A percentile compares a stretch with the other conserved stretches of the same genome.
phyloP scores from a whole-genome alignment of 2,113 vertebrate genomes.

The Columba janthina region DNA sequence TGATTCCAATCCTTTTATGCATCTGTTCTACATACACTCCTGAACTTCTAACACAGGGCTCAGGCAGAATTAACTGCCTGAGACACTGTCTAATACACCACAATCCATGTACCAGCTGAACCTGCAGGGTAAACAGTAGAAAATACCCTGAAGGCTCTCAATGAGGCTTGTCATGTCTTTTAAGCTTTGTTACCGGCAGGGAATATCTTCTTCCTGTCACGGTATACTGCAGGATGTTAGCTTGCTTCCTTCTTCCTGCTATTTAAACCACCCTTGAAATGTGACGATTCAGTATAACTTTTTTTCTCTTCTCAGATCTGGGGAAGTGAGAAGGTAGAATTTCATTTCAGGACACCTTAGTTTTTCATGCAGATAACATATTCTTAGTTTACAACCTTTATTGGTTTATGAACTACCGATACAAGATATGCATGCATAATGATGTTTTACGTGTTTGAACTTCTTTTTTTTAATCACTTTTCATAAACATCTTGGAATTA shows the following conservation, averaged over 20 bases:
- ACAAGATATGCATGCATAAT: neutral
- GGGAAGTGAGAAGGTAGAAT: neutral
- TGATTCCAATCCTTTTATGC: neutral
- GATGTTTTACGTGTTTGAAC: neutral
- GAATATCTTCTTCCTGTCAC: neutral
- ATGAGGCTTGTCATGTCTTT: neutral
- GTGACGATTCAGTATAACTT: neutral
- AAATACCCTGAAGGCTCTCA: neutral
- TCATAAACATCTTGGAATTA: neutral
- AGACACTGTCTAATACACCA: neutral
- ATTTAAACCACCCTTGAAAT: neutral
- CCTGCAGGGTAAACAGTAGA: neutral
- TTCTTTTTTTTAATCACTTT: neutral
- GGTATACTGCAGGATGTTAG: neutral
- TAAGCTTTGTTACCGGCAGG: neutral
- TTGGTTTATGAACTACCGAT: neutral
- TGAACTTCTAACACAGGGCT: neutral
- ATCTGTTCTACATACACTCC: neutral
- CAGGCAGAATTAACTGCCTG: neutral
- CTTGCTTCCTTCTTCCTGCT: neutral
- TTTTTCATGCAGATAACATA: neutral
- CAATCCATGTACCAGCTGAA: neutral
- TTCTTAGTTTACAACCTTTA: neutral
- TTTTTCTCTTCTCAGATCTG: neutral
- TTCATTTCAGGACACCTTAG: neutral